Percentiles rank a stretch among this genome's conserved stretches.
Conservation (phyloP, 1,140 invertebrate genomes). For the Drosophila pseudoananassae region DNA sequence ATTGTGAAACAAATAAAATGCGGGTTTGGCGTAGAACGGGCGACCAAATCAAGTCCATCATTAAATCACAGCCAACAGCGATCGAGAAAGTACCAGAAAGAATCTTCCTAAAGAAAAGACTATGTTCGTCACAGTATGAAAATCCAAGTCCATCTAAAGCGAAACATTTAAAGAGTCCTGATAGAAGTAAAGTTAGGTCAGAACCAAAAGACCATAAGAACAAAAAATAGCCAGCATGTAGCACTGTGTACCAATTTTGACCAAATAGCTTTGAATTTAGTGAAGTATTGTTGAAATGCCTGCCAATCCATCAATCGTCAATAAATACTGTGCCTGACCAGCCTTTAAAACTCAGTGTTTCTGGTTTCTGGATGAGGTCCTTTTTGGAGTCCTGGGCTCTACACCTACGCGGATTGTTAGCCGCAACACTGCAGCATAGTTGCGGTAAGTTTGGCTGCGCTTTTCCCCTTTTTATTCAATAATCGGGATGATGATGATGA, state of each 20-base stretch:
- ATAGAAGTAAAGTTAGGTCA: background rate
- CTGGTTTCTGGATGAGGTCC: background rate
- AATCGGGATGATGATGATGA: conserved; percentile 1
- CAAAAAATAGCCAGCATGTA: background rate
- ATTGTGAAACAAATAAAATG: background rate
- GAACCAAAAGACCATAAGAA: background rate
- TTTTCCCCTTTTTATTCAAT: conserved; percentile 19
- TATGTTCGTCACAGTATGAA: background rate
- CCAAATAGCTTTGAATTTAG: background rate
- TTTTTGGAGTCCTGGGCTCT: background rate
- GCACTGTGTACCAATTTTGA: too few species aligned
- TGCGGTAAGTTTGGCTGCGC: conserved; percentile 16
- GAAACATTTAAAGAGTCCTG: too few species aligned
- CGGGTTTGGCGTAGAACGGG: background rate
- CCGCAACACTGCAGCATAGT: conserved; percentile 39
- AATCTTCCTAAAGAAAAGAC: background rate
- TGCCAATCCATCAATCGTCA: background rate
- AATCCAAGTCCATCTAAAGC: too few species aligned
- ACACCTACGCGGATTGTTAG: conserved; percentile 9
- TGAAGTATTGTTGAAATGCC: background rate
- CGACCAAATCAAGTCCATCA: background rate
- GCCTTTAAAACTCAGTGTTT: background rate
- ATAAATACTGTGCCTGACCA: conserved; percentile 1
- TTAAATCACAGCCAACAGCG: background rate
- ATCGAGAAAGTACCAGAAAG: background rate